Conservation (phyloP, 2,797 vertebrate genomes). For the Psittacula echo region DNA sequence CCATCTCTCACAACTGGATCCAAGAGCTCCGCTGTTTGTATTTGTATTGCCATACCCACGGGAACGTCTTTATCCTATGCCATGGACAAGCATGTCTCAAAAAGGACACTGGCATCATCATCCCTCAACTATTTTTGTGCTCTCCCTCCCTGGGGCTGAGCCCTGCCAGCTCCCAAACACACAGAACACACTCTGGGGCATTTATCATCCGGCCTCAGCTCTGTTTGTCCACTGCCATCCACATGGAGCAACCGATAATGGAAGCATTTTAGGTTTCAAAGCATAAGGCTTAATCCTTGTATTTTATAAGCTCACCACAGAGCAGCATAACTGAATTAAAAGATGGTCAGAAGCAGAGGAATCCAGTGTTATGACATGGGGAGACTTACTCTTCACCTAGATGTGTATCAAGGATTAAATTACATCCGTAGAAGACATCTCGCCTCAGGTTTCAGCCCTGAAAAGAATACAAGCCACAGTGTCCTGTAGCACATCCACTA, state of each 20-base stretch:
- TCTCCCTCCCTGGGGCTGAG: neutral
- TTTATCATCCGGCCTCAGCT: neutral
- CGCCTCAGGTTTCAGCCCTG: neutral
- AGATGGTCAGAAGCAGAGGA: neutral
- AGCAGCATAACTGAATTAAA: neutral
- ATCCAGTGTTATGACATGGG: neutral
- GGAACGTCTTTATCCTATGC: neutral
- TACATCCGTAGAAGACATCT: neutral
- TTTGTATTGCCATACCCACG: neutral
- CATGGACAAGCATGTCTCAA: neutral
- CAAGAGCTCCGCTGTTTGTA: neutral
- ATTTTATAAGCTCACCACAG: neutral
- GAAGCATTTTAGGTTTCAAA: neutral
- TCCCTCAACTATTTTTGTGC: neutral
- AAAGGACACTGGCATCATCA: neutral
- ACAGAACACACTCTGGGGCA: neutral
- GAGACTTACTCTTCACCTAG: neutral
- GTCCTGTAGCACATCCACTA: neutral
- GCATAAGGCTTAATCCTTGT: neutral
- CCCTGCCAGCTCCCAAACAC: neutral
- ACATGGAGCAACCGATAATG: neutral
- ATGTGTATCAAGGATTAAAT: neutral
- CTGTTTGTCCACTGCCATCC: neutral
- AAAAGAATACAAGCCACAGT: neutral
- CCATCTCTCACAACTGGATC: constrained; percentile 35